phyloP scores from a whole-genome alignment of 2,113 vertebrate genomes.

The Himantopus leucocephalus region DNA sequence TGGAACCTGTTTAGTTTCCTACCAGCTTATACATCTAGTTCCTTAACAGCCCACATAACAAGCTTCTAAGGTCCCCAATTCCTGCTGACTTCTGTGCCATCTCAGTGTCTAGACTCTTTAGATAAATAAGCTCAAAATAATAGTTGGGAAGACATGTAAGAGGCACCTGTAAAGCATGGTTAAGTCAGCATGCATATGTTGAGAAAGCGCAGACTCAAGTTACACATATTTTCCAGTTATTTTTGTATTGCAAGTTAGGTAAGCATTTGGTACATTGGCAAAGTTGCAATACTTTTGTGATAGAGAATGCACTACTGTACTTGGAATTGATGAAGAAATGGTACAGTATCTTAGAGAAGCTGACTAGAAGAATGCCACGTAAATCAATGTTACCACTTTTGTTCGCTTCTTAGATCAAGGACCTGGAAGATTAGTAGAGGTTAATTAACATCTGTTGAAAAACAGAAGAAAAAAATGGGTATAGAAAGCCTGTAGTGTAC shows the following conservation, averaged over 20 bases:
- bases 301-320: background rate
- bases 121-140: background rate
- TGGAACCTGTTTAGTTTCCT: background rate
- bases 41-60: background rate
- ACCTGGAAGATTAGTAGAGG: constrained; percentile 13
- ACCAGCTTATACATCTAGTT: background rate
- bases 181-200: background rate
- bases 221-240: background rate
- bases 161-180: background rate
- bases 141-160: background rate
- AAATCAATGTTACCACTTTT: constrained; percentile 13
- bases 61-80: background rate
- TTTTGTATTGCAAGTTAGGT: background rate
- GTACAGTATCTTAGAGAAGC: background rate
- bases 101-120: background rate
- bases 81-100: background rate
- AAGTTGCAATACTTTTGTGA: background rate
- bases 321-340: background rate
- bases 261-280: background rate
- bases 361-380: background rate
- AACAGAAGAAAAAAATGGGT: background rate
- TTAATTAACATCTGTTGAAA: background rate
- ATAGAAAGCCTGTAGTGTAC: background rate
- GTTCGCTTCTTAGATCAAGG: constrained; percentile 15
- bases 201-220: background rate